phyloP scores from a whole-genome alignment of 2,888 invertebrate genomes.

The Acleris holmiana region DNA sequence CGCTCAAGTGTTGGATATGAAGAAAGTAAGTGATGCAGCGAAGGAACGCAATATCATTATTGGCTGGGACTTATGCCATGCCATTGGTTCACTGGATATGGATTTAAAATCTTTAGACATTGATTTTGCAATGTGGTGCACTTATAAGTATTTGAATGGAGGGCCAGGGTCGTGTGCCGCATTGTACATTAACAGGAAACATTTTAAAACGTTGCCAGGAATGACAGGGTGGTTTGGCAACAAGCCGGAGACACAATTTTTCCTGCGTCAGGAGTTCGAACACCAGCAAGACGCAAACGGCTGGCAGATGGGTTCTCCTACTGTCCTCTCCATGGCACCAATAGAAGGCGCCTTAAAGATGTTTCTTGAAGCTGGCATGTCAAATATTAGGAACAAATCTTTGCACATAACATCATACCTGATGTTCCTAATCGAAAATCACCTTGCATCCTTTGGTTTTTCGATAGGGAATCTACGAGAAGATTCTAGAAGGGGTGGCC shows the following conservation, averaged over 20 bases:
- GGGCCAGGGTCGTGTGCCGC: conserved; percentile 68
- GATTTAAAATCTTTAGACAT: conserved; percentile 63
- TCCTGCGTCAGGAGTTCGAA: conserved; percentile 65
- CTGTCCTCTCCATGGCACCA: conserved; percentile 64
- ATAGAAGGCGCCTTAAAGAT: conserved; percentile 68
- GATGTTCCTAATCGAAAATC: conserved; percentile 66
- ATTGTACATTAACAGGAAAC: conserved; percentile 67
- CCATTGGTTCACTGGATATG: conserved; percentile 63
- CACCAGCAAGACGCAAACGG: conserved; percentile 67
- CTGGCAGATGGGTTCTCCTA: conserved; percentile 69
- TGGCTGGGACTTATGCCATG: conserved; percentile 74
- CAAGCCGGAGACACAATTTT: conserved; percentile 63
- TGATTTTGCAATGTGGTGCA: conserved; percentile 76
- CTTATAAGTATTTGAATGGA: conserved; percentile 74
- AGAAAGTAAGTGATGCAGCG: conserved; percentile 61
- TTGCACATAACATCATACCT: conserved; percentile 69
- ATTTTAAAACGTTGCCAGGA: conserved; percentile 64
- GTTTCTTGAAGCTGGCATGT: conserved; percentile 62
- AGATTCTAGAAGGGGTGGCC: conserved; percentile 65
- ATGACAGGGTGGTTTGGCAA: conserved; percentile 72
- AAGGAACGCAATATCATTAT: conserved; percentile 60
- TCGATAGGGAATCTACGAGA: conserved; percentile 62
- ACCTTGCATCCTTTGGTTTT: conserved; percentile 59
- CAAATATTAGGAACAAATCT: conserved; percentile 67
- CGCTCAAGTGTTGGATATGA: conserved; percentile 70